Base-by-base conservation (phyloP, 2,113 vertebrate species). In the Oncorhynchus tshawytscha region DNA sequence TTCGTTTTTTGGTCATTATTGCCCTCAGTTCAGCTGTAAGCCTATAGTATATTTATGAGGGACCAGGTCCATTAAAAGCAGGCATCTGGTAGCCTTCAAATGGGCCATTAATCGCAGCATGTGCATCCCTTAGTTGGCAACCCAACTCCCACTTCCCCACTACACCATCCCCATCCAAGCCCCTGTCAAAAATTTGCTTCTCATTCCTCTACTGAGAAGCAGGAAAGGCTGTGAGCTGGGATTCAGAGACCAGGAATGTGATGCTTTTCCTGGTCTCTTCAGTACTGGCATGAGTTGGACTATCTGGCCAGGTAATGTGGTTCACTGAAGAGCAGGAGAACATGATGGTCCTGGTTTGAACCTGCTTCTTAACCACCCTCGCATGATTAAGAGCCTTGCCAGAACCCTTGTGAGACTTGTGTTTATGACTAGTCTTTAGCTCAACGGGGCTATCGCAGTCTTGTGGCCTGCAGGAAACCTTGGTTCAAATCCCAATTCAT, bases 61-160 rank as follows among this genome's bases (percentile, higher is more conserved):
- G n/a, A 25, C 39, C 39, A 45, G 48, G 48, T 3, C n/a, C 45
- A 34, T 27, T 31, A 20, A 68, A 59, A 51, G 22, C 45, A 20
- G 25, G 60, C 25, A 70, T 80, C 66, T 71, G 48, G 27, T 70
- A 27, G 22, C 54, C 16, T 70, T 57, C 15, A 78, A 59, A 74
- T 57, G 70, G 62, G 29, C 8, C 39, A 27, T 71, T 54, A 12
- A 18, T 22, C 62, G 4, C 49, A 29, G 5, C 72, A 39, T 51
- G 57, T 27, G 20, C 48, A 71, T 27, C 48, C 48, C 24, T 54
- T 15, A 70, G 34, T 39, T 20, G 8, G 31, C 34, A 20, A 29
- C 64, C 2, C 12, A 27, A 29, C 64, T 22, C 64, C 64, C 24
- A 70, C 39, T 31, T 48, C 49, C 16, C 16, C 15, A 54, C 49